Evolutionary conservation across 2,888 invertebrate species (phyloP), one percentile per base, ranked within the genome.

Genomic region (Torymus aiolomorphi): DNA sequence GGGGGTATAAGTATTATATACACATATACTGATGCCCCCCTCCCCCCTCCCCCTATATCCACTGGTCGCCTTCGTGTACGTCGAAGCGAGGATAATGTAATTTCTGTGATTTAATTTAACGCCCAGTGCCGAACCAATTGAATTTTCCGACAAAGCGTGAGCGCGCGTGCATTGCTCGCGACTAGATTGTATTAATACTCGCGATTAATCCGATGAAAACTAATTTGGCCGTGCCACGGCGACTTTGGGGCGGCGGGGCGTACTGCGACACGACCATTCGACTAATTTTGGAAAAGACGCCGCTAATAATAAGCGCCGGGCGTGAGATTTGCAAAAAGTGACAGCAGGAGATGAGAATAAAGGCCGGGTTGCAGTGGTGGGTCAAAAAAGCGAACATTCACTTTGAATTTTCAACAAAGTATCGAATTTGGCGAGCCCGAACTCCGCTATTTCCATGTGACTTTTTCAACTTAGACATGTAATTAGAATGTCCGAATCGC

Each of bases 141-240:
- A 88, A 88, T 88, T 86, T 86, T 81, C 86, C 87, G 87, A 88
- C 87, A 87, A 87, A 87, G 85, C 82, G 82, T 81, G 24, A 2
- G 24, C 24, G 24, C 24, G 24, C 24, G 24, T 3, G 24, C 24
- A 24, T 24, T 24, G 24, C 24, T 24, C 78, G 14, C 85, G 82
- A 85, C 85, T 86, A 85, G 87, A 88, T 88, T 88, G 85, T 86
- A 88, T 88, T 88, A 88, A 89, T 88, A 86, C 86, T 83, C 83
- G 81, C 88, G 88, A 89, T 89, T 88, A 88, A 88, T 88, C 87
- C 88, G 86, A 86, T 87, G 87, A 88, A 88, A 89, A 89, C 88
- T 89, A 89, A 89, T 89, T 88, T 87, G 86, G 84, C n/a, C n/a
- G n/a, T n/a, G n/a, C n/a, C n/a, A n/a, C n/a, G n/a, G n/a, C n/a